These are phyloP conservation scores for Syrista parreyssii DNA, from an alignment of 2,888 invertebrate genomes.

Conservation along the genomic window DNA sequence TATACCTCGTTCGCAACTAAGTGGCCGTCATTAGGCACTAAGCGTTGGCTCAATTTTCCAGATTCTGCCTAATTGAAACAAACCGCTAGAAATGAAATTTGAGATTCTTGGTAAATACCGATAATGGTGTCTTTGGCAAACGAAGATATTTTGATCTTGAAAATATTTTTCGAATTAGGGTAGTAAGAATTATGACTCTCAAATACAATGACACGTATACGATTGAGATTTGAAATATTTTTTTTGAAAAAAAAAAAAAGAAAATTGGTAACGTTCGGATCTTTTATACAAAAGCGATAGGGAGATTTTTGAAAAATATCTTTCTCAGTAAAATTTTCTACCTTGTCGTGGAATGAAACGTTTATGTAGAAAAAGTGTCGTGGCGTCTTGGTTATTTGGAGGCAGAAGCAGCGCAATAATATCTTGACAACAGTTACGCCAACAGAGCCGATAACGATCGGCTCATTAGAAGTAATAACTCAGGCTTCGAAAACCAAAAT, in stretches of 20 bases:
- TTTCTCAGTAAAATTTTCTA: background rate
- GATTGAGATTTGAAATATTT: too few species aligned
- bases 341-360: background rate
- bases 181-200: background rate
- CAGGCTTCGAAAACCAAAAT: slow-evolving; percentile 18
- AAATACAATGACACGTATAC: background rate
- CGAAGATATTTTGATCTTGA: background rate
- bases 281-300: background rate
- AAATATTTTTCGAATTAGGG: background rate
- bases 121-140: background rate
- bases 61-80: background rate
- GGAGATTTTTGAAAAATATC: background rate
- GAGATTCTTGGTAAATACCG: background rate
- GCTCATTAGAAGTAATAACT: slow-evolving; percentile 35
- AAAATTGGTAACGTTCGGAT: too few species aligned
- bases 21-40: background rate
- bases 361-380: background rate
- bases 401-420: background rate
- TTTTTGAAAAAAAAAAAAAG: too few species aligned
- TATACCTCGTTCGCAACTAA: background rate
- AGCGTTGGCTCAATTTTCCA: background rate
- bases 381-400: background rate
- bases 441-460: background rate
- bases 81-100: background rate
- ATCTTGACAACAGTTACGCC: slow-evolving; percentile 1